Conservation (phyloP, 2,888 invertebrate species). For the Pseudeuparius sepicola region DNA sequence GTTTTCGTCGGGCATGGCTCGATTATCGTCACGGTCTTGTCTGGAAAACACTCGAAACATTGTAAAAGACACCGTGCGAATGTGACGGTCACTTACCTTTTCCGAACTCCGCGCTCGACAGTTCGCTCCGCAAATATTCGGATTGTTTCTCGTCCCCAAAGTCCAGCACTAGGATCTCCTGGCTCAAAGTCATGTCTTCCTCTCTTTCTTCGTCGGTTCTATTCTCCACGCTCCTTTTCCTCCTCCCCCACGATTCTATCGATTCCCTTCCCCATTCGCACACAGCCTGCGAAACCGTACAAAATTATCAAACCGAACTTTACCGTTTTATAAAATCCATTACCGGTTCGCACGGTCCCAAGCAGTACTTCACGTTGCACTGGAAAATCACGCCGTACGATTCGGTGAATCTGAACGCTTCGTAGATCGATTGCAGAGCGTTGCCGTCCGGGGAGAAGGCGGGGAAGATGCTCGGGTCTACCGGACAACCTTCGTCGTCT, state of each 20-base stretch:
- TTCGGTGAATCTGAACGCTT: constrained; percentile 92
- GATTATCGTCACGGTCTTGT: constrained; percentile 82
- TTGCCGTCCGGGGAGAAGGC: constrained; percentile 85
- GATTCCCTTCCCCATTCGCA: constrained; percentile 89
- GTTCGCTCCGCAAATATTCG: constrained; percentile 69
- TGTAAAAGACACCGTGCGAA: neutral
- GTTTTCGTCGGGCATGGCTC: constrained; percentile 88
- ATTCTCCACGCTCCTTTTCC: constrained; percentile 63
- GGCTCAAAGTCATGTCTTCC: constrained; percentile 87
- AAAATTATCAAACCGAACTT: constrained; percentile 5
- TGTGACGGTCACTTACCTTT: too few relatives aligned
- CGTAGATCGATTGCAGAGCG: constrained; percentile 82
- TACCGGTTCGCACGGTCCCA: constrained; percentile 89
- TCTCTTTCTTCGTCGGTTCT: constrained; percentile 54
- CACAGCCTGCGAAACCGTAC: constrained; percentile 52
- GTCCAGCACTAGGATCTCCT: constrained; percentile 87
- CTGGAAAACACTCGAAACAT: constrained; percentile 42
- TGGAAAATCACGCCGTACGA: constrained; percentile 96
- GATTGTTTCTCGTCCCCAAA: constrained; percentile 83
- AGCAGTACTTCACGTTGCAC: constrained; percentile 92
- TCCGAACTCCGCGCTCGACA: constrained; percentile 62
- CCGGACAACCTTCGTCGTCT: constrained; percentile 90
- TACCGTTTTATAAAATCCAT: constrained; percentile 31
- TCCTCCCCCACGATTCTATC: constrained; percentile 84
- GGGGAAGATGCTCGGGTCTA: constrained; percentile 89